A percentile compares a stretch with the other conserved stretches of the same genome.
phyloP scores from a whole-genome alignment of 2,888 invertebrate species.

The Teleiodes luculella region DNA sequence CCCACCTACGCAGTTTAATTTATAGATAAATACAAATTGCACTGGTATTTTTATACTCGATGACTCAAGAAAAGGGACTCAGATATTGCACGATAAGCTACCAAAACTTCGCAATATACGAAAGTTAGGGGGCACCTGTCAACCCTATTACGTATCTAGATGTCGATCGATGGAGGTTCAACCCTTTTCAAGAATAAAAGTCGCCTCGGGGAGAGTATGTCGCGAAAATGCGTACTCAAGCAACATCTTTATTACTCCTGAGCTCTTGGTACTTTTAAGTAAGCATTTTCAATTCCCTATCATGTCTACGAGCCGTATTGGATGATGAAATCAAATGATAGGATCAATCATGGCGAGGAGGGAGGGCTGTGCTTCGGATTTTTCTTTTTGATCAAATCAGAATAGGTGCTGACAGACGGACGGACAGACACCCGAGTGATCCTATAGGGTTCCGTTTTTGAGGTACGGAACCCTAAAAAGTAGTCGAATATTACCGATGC shows the following conservation, averaged over 20 bases:
- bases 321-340: too few relatives aligned
- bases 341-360: not conserved
- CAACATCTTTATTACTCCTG: conserved; percentile 36
- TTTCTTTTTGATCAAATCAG: too few relatives aligned
- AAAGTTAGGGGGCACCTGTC: conserved; percentile 2
- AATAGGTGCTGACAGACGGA: too few relatives aligned
- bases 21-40: not conserved
- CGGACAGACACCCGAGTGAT: too few relatives aligned
- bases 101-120: not conserved
- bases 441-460: too few relatives aligned
- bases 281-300: conserved; percentile 15
- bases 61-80: not conserved
- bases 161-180: conserved; percentile 22
- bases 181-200: conserved; percentile 38
- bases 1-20: too few relatives aligned
- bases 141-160: conserved; percentile 14
- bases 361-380: not conserved
- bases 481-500: too few relatives aligned
- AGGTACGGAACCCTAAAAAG: too few relatives aligned
- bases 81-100: not conserved
- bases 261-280: conserved; percentile 25
- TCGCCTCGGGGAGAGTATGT: conserved; percentile 27
- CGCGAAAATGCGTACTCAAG: conserved; percentile 31
- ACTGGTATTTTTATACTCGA: not conserved
- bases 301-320: not conserved